Base-by-base conservation (phyloP, 2,113 vertebrate species). In the Carollia perspicillata region DNA sequence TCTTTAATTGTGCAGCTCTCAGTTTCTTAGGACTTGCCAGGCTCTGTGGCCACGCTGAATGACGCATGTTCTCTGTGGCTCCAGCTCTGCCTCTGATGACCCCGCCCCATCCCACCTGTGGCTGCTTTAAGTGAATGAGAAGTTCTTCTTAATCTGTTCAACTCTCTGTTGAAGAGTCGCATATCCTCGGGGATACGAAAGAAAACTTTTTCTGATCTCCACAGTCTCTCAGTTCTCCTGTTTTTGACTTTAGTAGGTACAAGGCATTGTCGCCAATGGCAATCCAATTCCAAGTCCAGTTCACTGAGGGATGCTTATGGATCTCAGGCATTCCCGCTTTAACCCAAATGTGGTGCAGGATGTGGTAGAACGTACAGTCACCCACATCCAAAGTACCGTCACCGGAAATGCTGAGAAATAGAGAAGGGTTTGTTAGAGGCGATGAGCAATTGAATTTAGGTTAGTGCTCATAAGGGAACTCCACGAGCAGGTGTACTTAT, bases 21-120 rank as follows among this genome's bases (percentile, higher is more conserved):
- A 28, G 26, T n/a, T 91, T 87, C 47, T 78, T 37, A 60, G 17
- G 47, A 65, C 20, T 58, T 78, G 6, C 3, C 28, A 37, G 53
- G 33, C 37, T 75, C 30, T 69, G 65, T n/a, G 8, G 79, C 16
- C 12, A 26, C 0, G 95, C 95, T 95, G 95, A 97, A n/a, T 53
- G 97, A 96, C 97, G 95, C 84, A 90, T 93, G 89, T 96, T 95
- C 95, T 96, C 84, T 94, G 78, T 96, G 95, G 94, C 95, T 93
- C 78, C 6, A 2, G 58, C 80, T 96, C 17, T 65, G 63, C 93
- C 93, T 97, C 86, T 97, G 71, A 95, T 95, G 58, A 12, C 3
- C 6, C 8, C 35, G 79, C 51, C 80, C 89, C 55, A 3, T 60
- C 80, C 66, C 74, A 77, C 83, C 71, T 8, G 0, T 37, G 84